phyloP scores from a whole-genome alignment of 2,888 invertebrate genomes.

The Arrhopalites spinosus region DNA sequence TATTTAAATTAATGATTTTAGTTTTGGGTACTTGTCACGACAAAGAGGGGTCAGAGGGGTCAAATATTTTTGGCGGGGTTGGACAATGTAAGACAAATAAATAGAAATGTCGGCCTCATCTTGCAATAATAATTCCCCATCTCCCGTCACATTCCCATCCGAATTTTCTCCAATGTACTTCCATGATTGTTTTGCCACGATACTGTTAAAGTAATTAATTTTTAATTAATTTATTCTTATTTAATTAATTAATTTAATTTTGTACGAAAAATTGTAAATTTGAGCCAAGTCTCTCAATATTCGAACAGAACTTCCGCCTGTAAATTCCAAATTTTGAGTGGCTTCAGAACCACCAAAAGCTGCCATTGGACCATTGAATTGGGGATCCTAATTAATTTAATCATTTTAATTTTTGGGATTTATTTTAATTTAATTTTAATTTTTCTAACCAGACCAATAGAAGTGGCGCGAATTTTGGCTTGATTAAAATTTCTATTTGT shows the following conservation, averaged over 20 bases:
- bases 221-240: too few species aligned
- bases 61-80: background rate
- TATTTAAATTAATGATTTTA: background rate
- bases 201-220: background rate
- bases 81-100: constrained; percentile 6
- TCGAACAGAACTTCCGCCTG: constrained; percentile 6
- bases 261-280: constrained; percentile 15
- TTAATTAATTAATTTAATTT: too few species aligned
- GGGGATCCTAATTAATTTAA: too few species aligned
- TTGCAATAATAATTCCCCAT: background rate
- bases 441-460: too few species aligned
- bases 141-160: background rate
- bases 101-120: constrained; percentile 14
- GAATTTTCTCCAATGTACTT: background rate
- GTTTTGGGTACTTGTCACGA: background rate
- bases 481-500: too few species aligned
- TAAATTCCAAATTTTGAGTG: too few species aligned
- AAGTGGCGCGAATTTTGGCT: too few species aligned
- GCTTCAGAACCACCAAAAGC: too few species aligned
- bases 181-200: background rate
- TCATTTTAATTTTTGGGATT: too few species aligned
- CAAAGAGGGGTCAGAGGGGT: background rate
- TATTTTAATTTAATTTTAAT: too few species aligned
- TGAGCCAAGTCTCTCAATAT: background rate
- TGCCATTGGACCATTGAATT: too few species aligned